phyloP scores from a whole-genome alignment of 1,140 invertebrate genomes.

The Drosophila triauraria region DNA sequence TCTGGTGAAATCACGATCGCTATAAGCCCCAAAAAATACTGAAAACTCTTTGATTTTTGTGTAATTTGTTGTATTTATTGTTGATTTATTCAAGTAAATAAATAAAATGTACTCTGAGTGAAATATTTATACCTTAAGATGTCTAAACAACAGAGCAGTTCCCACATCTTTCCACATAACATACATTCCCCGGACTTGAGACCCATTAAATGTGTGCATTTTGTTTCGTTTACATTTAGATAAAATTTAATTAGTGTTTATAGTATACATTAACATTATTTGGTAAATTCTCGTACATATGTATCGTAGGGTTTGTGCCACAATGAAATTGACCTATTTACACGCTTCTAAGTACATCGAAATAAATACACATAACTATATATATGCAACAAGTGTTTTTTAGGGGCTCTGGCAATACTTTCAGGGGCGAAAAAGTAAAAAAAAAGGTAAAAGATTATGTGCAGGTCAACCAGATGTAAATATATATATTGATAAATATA shows the following conservation, averaged over 20 bases:
- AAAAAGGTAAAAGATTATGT: conserved; percentile 9
- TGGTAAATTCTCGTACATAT: conserved; percentile 58
- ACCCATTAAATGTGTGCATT: background rate
- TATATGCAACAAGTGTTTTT: conserved; percentile 16
- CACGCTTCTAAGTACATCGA: conserved; percentile 41
- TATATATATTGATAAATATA: conserved; percentile 30
- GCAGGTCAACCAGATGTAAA: conserved; percentile 32
- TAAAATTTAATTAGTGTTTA: conserved; percentile 47
- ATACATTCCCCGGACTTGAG: background rate
- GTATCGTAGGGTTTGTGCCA: conserved; percentile 48
- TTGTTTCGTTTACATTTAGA: conserved; percentile 10
- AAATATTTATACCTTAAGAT: background rate
- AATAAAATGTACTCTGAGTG: background rate
- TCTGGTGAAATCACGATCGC: too few species aligned
- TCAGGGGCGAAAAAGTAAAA: background rate
- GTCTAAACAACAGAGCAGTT: background rate
- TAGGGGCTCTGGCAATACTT: conserved; percentile 28
- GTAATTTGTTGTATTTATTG: background rate
- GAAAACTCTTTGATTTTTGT: too few species aligned
- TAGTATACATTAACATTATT: conserved; percentile 40
- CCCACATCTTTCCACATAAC: background rate
- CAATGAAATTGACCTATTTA: conserved; percentile 51
- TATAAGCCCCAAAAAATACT: too few species aligned
- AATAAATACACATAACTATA: conserved; percentile 26
- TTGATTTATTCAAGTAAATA: background rate